A percentile compares a stretch with the other conserved stretches of the same genome.
These are phyloP conservation scores for Pammene aurita DNA, from an alignment of 2,888 invertebrate genomes.

Conservation along the genomic window DNA sequence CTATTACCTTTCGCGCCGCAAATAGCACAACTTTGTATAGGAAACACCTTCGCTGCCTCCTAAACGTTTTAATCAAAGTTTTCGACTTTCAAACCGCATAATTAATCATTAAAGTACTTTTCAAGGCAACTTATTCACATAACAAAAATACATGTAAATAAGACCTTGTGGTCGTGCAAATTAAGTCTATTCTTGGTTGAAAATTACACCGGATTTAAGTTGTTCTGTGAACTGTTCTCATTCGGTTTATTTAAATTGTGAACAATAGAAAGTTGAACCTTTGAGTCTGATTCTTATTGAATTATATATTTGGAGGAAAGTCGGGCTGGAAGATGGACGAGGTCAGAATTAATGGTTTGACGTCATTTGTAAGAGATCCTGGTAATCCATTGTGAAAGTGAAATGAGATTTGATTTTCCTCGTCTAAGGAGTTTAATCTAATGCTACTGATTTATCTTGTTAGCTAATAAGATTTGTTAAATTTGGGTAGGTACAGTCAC, in stretches of 20 bases:
- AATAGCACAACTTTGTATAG: slow-evolving; percentile 1
- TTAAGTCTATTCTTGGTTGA: background rate
- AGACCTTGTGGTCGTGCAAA: background rate
- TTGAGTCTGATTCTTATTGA: slow-evolving; percentile 38
- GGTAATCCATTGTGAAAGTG: background rate
- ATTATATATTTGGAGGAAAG: slow-evolving; percentile 28
- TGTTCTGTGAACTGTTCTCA: background rate
- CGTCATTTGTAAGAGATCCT: slow-evolving; percentile 15
- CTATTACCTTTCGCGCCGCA: too few species aligned
- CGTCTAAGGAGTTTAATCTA: background rate
- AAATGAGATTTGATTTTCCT: background rate
- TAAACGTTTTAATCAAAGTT: slow-evolving; percentile 36
- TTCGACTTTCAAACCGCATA: slow-evolving; percentile 34
- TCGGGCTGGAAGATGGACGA: slow-evolving; percentile 9
- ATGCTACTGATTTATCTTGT: background rate
- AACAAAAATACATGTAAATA: background rate
- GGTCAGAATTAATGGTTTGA: slow-evolving; percentile 10
- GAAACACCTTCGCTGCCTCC: slow-evolving; percentile 19
- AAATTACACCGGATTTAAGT: background rate
- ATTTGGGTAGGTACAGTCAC: too few species aligned
- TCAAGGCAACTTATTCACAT: background rate
- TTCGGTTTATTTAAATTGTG: slow-evolving; percentile 36
- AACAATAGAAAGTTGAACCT: slow-evolving; percentile 38
- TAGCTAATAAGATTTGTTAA: too few species aligned
- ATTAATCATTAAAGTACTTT: slow-evolving; percentile 29